Percentiles rank a stretch among this genome's conserved stretches.
phyloP scores from a whole-genome alignment of 1,140 invertebrate genomes.

The Heterodera carotae region DNA sequence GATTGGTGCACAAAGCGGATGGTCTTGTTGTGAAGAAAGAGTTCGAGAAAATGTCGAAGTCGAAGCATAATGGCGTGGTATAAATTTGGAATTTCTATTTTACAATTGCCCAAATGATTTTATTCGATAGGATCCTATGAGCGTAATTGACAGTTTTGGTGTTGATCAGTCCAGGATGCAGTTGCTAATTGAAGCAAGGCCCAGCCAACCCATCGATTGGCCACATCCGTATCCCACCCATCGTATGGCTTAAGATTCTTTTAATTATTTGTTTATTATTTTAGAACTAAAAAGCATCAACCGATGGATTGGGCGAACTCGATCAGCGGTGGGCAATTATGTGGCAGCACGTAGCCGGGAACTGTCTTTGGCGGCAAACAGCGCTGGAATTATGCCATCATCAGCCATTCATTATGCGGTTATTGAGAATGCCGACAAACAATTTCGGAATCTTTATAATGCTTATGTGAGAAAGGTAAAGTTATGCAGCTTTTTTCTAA shows the following conservation, averaged over 20 bases:
- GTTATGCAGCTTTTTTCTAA: too few species aligned
- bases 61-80: slow-evolving; percentile 86
- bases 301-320: slow-evolving; percentile 47
- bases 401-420: not conserved
- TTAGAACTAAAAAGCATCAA: slow-evolving; percentile 34
- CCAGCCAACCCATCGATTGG: slow-evolving; percentile 56
- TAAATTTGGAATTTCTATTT: not conserved
- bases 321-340: slow-evolving; percentile 43
- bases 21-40: slow-evolving; percentile 42
- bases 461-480: slow-evolving; percentile 54
- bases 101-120: too few species aligned
- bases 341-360: slow-evolving; percentile 33
- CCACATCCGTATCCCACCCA: slow-evolving; percentile 37
- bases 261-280: slow-evolving; percentile 14
- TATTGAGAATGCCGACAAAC: slow-evolving; percentile 30
- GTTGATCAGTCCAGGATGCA: slow-evolving; percentile 57
- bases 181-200: slow-evolving; percentile 51
- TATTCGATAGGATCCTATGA: slow-evolving; percentile 74
- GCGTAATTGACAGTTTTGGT: slow-evolving; percentile 52
- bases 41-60: slow-evolving; percentile 97
- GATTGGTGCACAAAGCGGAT: slow-evolving; percentile 32
- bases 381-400: too few species aligned
- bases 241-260: slow-evolving; percentile 12
- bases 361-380: not conserved
- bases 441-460: slow-evolving; percentile 53